Base-by-base conservation (phyloP, 2,797 vertebrate species). In the Coccyzus lansbergi region DNA sequence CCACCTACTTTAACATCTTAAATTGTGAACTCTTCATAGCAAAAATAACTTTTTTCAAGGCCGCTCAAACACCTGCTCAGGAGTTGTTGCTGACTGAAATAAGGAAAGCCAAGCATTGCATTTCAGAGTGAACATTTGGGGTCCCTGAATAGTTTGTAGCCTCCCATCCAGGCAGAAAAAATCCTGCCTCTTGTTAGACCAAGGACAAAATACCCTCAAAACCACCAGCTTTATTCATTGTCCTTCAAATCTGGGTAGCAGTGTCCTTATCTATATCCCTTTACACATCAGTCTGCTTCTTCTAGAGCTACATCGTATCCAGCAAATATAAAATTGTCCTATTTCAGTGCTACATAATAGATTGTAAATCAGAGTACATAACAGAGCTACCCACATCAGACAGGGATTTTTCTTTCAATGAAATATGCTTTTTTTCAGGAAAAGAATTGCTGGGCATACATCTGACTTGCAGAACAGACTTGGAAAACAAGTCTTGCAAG, bases 401-500 rank as follows among this genome's bases (percentile, higher is more conserved):
- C n/a, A n/a, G 7, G 14, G 53, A 6, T 16, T 44, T 72, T 72
- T 63, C 49, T 15, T 33, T 12, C 18, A 25, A 20, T n/a, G 29
- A 42, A 0, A 2, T 21, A 10, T n/a, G 0, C 0, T 5, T 56
- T 64, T 64, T 63, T 63, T 68, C 19, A 36, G 34, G 7, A 15
- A 40, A 28, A 36, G 2, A 4, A 3, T 18, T 60, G 11, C 12
- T 58, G 7, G 3, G 7, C 15, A 16, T 70, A 33, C 5, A 9
- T 33, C 25, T 58, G 26, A 72, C 44, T 48, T 59, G 46, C 51
- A 81, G 48, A 58, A 4, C 31, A 25, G 24, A 48, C 33, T 65
- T 65, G 28, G n/a, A n/a, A n/a, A n/a, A n/a, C n/a, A n/a, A n/a
- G n/a, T n/a, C n/a, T n/a, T n/a, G n/a, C n/a, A n/a, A n/a, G n/a